Evolutionary conservation across 2,113 vertebrate genomes (phyloP), one percentile per base, ranked within the genome.

Genomic region (Chaetodon trifascialis): DNA sequence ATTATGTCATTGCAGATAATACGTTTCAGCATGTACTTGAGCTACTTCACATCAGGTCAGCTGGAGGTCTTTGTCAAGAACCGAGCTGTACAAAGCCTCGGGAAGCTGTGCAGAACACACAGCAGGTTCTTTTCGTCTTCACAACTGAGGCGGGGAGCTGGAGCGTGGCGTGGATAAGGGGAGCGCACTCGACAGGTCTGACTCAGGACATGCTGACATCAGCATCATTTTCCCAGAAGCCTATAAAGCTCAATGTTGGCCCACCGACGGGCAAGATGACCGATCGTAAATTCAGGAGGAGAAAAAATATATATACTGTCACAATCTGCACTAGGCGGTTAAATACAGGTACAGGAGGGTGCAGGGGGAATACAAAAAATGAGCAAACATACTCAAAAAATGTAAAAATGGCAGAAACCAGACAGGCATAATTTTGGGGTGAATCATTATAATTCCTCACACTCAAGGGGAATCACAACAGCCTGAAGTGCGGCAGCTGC

Each of bases 211-310:
- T 89, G 91, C 90, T 90, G 93, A 93, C 86, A 87, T 92, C 88
- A 93, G 92, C 91, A 89, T 69, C 70, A 64, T 90, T 92, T 92
- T 92, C 92, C 84, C 86, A 92, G 89, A 94, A 90, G 86, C 87
- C 76, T 38, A 74, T 83, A 79, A 89, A 84, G 88, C 84, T 86
- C 60, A 58, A 88, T 73, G 83, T 90, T 82, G 76, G 80, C 80
- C 56, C 80, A 76, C 67, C 46, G 5, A 60, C 73, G 70, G 59
- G 77, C 72, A 80, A 86, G 67, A 88, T 68, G 79, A 75, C 78
- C 55, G 44, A 55, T 66, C 56, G 16, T 87, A 73, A 81, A 83
- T 81, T 64, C n/a, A 74, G 7, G 14, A 66, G 49, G 36, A 40
- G 21, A 54, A 54, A 66, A 38, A 49, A 54, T 30, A 59, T 55